A percentile compares a stretch with the other conserved stretches of the same genome.
Conservation (phyloP, 2,888 invertebrate genomes). For the Xylocampa areola region DNA sequence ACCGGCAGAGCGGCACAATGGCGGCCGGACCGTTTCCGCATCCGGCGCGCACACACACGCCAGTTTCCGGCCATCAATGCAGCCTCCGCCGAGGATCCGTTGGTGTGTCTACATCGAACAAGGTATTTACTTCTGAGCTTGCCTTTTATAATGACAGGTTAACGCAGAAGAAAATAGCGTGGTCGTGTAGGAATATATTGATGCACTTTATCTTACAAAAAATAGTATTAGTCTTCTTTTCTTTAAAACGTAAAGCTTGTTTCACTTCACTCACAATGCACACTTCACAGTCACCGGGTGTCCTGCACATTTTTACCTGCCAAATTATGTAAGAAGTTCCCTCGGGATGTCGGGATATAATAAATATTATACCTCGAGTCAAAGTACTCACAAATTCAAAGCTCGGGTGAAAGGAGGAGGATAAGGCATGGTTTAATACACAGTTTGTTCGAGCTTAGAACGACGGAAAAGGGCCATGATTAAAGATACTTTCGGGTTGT, state of each 20-base stretch:
- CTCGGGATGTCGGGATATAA: slow-evolving; percentile 28
- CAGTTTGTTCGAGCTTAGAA: slow-evolving; percentile 30
- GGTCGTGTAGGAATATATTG: too few species aligned
- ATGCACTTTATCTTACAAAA: too few species aligned
- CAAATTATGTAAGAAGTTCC: slow-evolving; percentile 40
- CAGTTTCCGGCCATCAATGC: slow-evolving; percentile 69
- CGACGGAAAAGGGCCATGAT: slow-evolving; percentile 25
- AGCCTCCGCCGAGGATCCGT: slow-evolving; percentile 49
- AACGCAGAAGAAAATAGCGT: too few species aligned
- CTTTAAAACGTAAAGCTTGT: too few species aligned
- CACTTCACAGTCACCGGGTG: too few species aligned
- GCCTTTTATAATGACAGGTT: slow-evolving; percentile 1
- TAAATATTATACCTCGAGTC: slow-evolving; percentile 25
- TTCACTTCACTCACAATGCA: too few species aligned
- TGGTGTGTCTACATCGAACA: slow-evolving; percentile 36
- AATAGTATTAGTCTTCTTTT: too few species aligned
- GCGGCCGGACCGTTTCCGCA: slow-evolving; percentile 64
- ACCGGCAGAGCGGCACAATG: slow-evolving; percentile 60
- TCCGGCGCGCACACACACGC: slow-evolving; percentile 63
- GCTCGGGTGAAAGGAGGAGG: slow-evolving; percentile 16
- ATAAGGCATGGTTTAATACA: slow-evolving; percentile 37
- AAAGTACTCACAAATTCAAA: slow-evolving; percentile 38
- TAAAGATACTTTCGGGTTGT: slow-evolving; percentile 29
- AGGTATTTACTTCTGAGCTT: slow-evolving; percentile 29
- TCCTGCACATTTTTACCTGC: slow-evolving; percentile 33